Base-by-base conservation (phyloP, 2,888 invertebrate genomes). In the Tenthredo notha region DNA sequence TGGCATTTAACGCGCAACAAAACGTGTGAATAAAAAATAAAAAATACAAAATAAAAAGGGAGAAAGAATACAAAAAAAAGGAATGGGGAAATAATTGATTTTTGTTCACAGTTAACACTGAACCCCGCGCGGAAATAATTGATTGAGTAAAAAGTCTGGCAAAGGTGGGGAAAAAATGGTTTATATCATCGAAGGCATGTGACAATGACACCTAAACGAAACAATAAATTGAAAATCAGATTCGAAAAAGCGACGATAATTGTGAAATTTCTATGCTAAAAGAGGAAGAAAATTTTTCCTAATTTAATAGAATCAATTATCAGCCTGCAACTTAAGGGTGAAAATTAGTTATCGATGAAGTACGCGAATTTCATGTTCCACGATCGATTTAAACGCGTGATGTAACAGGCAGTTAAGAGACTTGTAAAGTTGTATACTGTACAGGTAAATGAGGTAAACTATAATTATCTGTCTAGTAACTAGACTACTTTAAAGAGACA, bases 111-210 rank as follows among this genome's bases (percentile, higher is more conserved):
- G 75, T 47, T n/a, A 47, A 47, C 77, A 33, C 18, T 33, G 21
- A 77, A 29, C 10, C 50, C 33, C 15, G 29, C 12, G 18, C 29
- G 29, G 33, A 77, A n/a, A 77, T 47, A 47, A 54, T 77, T 43
- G 47, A 75, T 75, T 25, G 75, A 47, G 47, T 75, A 40, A 75
- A 75, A 75, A 75, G 43, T 77, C 54, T 29, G 77, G 18, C 12
- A 33, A n/a, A 50, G 47, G n/a, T 75, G 25, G 1, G 43, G 15
- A 47, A 47, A 47, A 47, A 75, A 47, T 15, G 75, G n/a, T 25
- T 75, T 75, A 75, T 75, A 75, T 75, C 75, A 75, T 75, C 43
- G 25, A 47, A 47, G 75, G 75, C 75, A 75, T 9, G 29, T 75
- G 75, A 75, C 43, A 75, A 75, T 75, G 75, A 75, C 75, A 75